Conservation (phyloP, 2,113 vertebrate genomes). For the Synodontis membranacea region DNA sequence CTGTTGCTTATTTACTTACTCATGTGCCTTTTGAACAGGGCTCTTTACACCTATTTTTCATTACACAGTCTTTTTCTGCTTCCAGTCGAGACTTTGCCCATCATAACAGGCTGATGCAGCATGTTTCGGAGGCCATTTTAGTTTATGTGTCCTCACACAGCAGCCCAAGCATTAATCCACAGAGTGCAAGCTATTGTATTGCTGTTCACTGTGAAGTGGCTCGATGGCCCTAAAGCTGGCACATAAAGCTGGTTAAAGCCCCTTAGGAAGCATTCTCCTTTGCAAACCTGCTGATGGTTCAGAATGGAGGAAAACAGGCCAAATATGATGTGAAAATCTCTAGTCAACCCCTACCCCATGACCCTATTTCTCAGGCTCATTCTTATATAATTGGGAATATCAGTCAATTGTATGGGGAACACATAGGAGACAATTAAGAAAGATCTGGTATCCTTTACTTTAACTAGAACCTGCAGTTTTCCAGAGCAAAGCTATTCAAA, state of each 20-base stretch:
- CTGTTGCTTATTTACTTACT: constrained; percentile 13
- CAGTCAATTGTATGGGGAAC: neutral
- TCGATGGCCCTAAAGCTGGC: constrained; percentile 16
- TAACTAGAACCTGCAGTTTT: neutral
- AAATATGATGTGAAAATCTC: neutral
- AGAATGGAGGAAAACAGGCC: constrained; percentile 4
- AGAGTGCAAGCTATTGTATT: constrained; percentile 20
- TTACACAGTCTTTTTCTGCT: constrained; percentile 11
- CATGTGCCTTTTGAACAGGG: neutral
- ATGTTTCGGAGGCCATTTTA: constrained; percentile 23
- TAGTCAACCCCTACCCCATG: neutral
- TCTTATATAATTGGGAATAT: neutral
- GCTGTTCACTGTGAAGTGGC: constrained; percentile 13
- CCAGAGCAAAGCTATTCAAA: neutral
- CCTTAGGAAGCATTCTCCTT: constrained; percentile 18
- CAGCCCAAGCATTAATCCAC: constrained; percentile 29
- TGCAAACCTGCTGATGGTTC: constrained; percentile 10
- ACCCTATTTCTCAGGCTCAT: neutral
- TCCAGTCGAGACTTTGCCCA: neutral
- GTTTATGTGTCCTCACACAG: constrained; percentile 34
- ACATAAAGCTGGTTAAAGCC: constrained; percentile 23
- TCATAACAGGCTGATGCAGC: constrained; percentile 31
- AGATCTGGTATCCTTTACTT: neutral
- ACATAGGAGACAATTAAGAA: neutral
- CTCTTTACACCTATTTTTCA: neutral